Conservation (phyloP, 2,113 vertebrate species). For the Rostratula benghalensis region DNA sequence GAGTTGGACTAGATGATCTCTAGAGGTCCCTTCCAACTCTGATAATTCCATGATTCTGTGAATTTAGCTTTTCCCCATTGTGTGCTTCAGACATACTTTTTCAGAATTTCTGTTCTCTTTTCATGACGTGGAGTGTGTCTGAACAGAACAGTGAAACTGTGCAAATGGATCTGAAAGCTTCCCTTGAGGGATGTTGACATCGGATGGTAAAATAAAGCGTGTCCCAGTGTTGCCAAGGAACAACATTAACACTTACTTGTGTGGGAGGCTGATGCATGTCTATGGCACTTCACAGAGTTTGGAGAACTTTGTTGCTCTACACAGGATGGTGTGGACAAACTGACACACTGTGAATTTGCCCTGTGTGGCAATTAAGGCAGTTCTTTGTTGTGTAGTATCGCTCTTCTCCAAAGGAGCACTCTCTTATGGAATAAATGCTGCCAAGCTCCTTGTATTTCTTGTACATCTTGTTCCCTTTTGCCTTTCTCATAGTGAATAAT, state of each 20-base stretch:
- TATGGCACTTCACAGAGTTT: background rate
- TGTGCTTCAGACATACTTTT: background rate
- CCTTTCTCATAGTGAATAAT: background rate
- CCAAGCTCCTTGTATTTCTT: background rate
- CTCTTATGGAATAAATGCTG: background rate
- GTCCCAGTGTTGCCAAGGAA: background rate
- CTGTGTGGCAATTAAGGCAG: background rate
- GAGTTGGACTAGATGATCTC: too few species aligned
- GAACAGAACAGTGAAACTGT: background rate
- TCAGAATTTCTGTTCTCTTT: background rate
- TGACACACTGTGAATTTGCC: background rate
- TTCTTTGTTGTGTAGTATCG: background rate
- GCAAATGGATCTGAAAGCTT: background rate
- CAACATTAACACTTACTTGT: background rate
- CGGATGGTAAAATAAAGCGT: background rate
- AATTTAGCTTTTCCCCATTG: constrained; percentile 3
- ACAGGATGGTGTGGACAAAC: background rate
- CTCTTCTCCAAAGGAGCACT: background rate
- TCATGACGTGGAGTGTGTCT: background rate
- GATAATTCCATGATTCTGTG: too few species aligned
- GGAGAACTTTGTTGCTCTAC: background rate
- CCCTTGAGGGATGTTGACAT: background rate
- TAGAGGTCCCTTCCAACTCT: too few species aligned
- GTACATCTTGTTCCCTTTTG: background rate
- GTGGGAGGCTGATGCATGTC: background rate